phyloP scores from a whole-genome alignment of 2,888 invertebrate species.

The Papilio protenor region DNA sequence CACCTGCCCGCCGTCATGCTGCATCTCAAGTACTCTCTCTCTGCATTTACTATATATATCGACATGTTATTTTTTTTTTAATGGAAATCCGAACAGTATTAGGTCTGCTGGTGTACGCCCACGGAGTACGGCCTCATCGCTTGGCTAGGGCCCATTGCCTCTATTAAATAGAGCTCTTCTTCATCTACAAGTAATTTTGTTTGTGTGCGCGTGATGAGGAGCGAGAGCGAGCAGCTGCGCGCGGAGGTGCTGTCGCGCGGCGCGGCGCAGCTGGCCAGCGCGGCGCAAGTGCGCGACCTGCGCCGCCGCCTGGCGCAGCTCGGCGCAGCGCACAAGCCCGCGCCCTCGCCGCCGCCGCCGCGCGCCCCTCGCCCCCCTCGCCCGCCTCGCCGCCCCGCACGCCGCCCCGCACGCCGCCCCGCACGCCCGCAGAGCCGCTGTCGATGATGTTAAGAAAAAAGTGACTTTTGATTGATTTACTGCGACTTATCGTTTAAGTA shows the following conservation, averaged over 20 bases:
- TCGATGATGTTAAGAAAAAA: constrained; percentile 75
- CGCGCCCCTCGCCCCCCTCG: neutral
- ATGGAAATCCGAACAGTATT: too few species aligned
- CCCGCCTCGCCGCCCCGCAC: neutral
- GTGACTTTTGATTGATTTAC: constrained; percentile 69
- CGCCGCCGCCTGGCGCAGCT: constrained; percentile 66
- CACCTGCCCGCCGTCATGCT: constrained; percentile 77
- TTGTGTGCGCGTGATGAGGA: constrained; percentile 52
- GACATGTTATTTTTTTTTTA: too few species aligned
- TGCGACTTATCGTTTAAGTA: neutral
- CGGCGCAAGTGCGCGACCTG: constrained; percentile 69
- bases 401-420: neutral
- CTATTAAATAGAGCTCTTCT: neutral
- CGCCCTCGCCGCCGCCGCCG: constrained; percentile 48
- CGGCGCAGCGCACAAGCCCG: constrained; percentile 45
- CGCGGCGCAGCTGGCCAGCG: constrained; percentile 71
- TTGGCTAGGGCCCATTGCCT: neutral
- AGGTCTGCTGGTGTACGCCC: too few species aligned
- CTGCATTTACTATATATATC: neutral
- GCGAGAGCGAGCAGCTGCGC: constrained; percentile 70
- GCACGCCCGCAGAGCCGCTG: constrained; percentile 45
- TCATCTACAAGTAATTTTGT: neutral
- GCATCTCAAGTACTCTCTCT: constrained; percentile 64
- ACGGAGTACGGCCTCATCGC: too few species aligned
- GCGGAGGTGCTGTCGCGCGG: constrained; percentile 72